Evolutionary conservation across 1,140 invertebrate species (phyloP).

Genomic region (Sinella curviseta): DNA sequence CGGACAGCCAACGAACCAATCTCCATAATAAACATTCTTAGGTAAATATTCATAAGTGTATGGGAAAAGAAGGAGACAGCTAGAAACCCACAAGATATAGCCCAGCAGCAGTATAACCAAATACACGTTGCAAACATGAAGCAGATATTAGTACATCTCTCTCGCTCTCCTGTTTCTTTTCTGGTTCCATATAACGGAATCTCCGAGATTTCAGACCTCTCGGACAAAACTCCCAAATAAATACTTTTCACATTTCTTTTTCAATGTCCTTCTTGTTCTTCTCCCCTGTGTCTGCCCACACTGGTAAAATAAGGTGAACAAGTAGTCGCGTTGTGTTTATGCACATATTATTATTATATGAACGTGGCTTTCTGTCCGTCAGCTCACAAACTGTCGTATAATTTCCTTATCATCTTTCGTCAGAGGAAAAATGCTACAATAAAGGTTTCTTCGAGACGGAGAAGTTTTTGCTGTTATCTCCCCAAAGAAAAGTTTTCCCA

Average conservation of each 20-base stretch:
- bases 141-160: not conserved
- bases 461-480: not conserved
- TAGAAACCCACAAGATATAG: too few relatives aligned
- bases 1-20: too few relatives aligned
- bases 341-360: too few relatives aligned
- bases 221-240: constrained; percentile 11
- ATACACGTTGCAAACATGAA: too few relatives aligned
- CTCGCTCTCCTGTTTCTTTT: not conserved
- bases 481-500: not conserved
- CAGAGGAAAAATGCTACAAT: not conserved
- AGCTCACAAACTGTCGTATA: too few relatives aligned
- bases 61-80: too few relatives aligned
- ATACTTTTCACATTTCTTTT: constrained; percentile 6
- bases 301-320: not conserved
- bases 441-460: not conserved
- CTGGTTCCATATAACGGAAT: not conserved
- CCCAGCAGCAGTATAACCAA: too few relatives aligned
- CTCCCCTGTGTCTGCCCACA: not conserved
- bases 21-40: too few relatives aligned
- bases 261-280: not conserved
- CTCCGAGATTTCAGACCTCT: constrained; percentile 7
- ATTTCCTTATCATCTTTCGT: not conserved
- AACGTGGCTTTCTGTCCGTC: too few relatives aligned
- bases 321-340: not conserved
- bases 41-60: too few relatives aligned